Base-by-base conservation (phyloP, 2,113 vertebrate genomes). In the Marcusenius ussheri region DNA sequence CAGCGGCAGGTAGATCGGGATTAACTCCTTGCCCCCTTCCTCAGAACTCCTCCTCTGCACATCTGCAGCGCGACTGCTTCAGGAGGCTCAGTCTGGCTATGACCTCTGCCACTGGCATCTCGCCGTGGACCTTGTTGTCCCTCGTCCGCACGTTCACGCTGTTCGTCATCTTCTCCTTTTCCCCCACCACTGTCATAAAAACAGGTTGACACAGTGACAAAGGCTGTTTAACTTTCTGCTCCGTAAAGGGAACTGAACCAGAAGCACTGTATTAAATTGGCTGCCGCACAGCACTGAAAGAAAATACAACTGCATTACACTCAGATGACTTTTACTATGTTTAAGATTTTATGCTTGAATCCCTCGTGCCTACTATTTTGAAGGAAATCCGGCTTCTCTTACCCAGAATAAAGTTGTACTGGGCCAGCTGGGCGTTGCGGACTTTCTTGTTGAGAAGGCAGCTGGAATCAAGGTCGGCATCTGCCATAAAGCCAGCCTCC, bases 401-500 rank as follows among this genome's bases (percentile, higher is more conserved):
- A 99, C 98, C 98, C 13, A 99, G 94, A 91, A 99, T 99, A 89
- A 99, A 99, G 93, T 99, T 99, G 91, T 98, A 99, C 62, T 98
- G 98, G 46, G 97, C 96, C 94, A 99, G 94, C 91, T 99, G 98
- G 7, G 98, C 98, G 45, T 98, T 98, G 89, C 96, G 95, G 62
- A 99, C 98, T 93, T 99, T 99, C 96, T 98, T 98, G 94, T 98
- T 98, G 27, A 99, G 94, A 2, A 97, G 97, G 91, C 97, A 98
- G 1, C 97, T 93, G 4, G 96, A 96, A 93, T 99, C 98, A 53
- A 99, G 93, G 89, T 99, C 98, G 91, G 96, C 96, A 2, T 99
- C 98, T 0, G 97, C 96, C 97, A 97, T 98, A 93, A 99, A 97
- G 58, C 97, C 98, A 74, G 96, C 97, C 89, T 97, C 97, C 92